These are phyloP conservation scores for Tholera decimalis DNA, from an alignment of 2,888 invertebrate species.

Conservation along the genomic window DNA sequence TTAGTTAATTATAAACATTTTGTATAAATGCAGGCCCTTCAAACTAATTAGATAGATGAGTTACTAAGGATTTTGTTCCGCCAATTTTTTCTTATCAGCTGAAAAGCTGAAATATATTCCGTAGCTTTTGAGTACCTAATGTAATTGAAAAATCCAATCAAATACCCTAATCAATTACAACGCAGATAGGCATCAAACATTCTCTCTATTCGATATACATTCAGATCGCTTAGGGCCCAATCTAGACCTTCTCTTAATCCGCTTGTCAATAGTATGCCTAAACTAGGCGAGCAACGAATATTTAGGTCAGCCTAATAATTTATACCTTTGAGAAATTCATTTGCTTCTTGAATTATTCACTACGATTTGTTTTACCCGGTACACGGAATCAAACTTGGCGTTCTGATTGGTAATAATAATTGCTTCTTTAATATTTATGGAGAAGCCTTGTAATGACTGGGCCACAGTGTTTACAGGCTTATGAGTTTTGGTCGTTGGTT, in stretches of 20 bases:
- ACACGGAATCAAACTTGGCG: neutral
- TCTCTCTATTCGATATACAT: constrained; percentile 19
- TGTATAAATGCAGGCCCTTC: too few relatives aligned
- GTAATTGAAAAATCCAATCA: too few relatives aligned
- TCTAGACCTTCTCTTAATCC: constrained; percentile 43
- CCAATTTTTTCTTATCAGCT: too few relatives aligned
- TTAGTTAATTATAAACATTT: too few relatives aligned
- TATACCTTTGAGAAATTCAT: constrained; percentile 25
- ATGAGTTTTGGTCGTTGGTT: too few relatives aligned
- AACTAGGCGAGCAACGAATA: constrained; percentile 13
- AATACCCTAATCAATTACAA: too few relatives aligned
- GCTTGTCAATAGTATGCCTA: constrained; percentile 37
- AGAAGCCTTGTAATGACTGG: too few relatives aligned
- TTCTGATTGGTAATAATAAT: constrained; percentile 1
- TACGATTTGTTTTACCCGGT: neutral
- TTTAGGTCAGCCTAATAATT: constrained; percentile 41
- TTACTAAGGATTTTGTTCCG: too few relatives aligned
- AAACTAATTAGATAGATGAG: too few relatives aligned
- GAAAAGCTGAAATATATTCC: too few relatives aligned
- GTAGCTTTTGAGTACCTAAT: too few relatives aligned
- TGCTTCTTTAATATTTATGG: constrained; percentile 9
- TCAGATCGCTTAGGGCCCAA: constrained; percentile 30
- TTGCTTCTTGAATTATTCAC: constrained; percentile 32
- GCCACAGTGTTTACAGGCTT: too few relatives aligned
- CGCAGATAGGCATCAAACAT: constrained; percentile 33